These are phyloP conservation scores for Micropoecilia bifurca DNA, from an alignment of 2,797 vertebrate genomes.

Conservation along the genomic window DNA sequence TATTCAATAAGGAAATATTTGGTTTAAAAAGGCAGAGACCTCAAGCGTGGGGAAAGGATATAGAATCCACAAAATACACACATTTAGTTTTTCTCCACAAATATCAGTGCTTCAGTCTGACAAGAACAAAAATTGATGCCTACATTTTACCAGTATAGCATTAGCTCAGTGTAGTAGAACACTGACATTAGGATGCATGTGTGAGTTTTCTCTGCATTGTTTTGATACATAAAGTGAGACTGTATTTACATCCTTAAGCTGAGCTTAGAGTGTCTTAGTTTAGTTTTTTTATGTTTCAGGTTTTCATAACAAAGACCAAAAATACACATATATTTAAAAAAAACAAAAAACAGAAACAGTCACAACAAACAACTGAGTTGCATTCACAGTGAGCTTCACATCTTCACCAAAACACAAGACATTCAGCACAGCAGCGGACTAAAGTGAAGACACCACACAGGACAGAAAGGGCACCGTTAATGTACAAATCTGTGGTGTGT, in stretches of 20 bases:
- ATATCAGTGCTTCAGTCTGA: conserved; percentile 29
- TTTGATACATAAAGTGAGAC: conserved; percentile 32
- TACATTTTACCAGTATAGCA: conserved; percentile 27
- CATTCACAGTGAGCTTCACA: conserved; percentile 31
- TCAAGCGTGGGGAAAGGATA: conserved; percentile 18
- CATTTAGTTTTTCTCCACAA: conserved; percentile 18
- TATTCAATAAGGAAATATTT: conserved; percentile 24
- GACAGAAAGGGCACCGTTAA: conserved; percentile 20
- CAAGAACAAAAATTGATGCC: conserved; percentile 38
- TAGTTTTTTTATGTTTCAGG: conserved; percentile 20
- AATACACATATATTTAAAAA: background rate
- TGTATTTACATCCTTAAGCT: conserved; percentile 11
- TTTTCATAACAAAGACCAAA: conserved; percentile 30
- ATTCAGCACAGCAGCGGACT: conserved; percentile 34
- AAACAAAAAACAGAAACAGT: conserved; percentile 19
- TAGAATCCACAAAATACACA: conserved; percentile 45
- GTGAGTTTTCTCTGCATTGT: conserved; percentile 3
- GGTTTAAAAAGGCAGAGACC: conserved; percentile 59
- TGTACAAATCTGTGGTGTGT: conserved; percentile 31
- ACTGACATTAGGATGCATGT: background rate
- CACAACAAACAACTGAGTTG: conserved; percentile 32
- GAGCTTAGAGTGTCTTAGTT: conserved; percentile 15
- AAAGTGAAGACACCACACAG: conserved; percentile 41
- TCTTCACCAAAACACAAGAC: conserved; percentile 19
- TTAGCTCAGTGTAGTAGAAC: conserved; percentile 13